Percentiles rank a stretch among this genome's conserved stretches.
phyloP scores from a whole-genome alignment of 2,113 vertebrate genomes.

The Opisthocomus hoazin region DNA sequence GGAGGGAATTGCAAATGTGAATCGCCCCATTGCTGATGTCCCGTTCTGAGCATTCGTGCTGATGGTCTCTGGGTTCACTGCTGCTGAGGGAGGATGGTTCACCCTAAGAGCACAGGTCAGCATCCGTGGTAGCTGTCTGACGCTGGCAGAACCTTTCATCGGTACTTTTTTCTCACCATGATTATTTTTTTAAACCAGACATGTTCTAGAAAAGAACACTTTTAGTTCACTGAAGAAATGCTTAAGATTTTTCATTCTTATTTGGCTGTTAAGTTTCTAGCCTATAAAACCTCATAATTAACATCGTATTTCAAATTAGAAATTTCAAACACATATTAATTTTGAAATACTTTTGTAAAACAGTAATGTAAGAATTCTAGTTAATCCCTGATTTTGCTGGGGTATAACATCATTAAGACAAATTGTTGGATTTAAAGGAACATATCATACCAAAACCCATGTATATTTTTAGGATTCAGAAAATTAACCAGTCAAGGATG shows the following conservation, averaged over 20 bases:
- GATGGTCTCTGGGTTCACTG: not conserved
- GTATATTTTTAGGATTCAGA: not conserved
- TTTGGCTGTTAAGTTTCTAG: not conserved
- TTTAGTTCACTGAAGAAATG: not conserved
- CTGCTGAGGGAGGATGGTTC: not conserved
- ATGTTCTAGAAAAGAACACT: not conserved
- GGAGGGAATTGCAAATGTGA: not conserved
- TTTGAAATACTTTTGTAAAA: not conserved
- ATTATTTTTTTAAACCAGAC: not conserved
- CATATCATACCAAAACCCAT: not conserved
- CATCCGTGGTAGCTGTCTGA: not conserved
- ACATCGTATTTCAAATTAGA: not conserved
- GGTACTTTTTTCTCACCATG: not conserved
- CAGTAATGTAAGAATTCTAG: not conserved
- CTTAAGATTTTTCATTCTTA: not conserved
- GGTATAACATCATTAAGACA: not conserved
- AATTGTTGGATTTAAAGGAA: not conserved
- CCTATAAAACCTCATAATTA: not conserved
- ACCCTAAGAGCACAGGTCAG: not conserved
- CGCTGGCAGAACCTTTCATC: not conserved
- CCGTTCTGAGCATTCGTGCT: fast-evolving
- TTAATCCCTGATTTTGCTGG: not conserved
- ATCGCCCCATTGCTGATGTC: not conserved
- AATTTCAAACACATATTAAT: not conserved
- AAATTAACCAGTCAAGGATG: not conserved